phyloP scores from a whole-genome alignment of 2,888 invertebrate genomes.

The Coenonympha arcania region DNA sequence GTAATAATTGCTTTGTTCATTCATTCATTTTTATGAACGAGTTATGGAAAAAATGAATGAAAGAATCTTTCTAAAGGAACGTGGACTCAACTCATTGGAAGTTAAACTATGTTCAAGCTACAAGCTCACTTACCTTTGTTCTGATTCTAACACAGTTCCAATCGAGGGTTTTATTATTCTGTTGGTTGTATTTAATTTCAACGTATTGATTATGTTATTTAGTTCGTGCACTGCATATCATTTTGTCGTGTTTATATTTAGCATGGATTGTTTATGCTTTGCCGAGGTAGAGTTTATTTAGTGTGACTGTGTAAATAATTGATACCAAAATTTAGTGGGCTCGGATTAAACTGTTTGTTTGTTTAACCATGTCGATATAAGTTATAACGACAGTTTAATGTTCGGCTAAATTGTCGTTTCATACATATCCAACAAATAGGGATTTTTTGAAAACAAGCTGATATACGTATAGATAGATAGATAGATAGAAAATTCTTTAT shows the following conservation, averaged over 20 bases:
- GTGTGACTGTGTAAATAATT: background rate
- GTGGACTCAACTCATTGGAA: background rate
- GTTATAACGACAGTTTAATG: no score
- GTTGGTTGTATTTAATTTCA: conserved; percentile 2
- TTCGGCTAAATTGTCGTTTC: no score
- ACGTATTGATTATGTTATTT: background rate
- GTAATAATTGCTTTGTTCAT: no score
- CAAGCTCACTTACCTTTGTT: background rate
- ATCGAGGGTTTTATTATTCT: background rate
- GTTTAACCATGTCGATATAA: background rate
- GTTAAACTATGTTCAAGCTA: background rate
- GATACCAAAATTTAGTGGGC: background rate
- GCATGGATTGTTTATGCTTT: background rate
- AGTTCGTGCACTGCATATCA: background rate
- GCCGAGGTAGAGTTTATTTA: background rate
- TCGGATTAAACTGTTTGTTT: background rate
- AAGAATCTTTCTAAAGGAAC: no score
- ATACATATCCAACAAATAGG: no score
- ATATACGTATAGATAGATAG: no score
- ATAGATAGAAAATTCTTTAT: no score
- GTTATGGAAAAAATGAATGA: no score
- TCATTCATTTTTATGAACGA: no score
- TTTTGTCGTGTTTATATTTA: background rate
- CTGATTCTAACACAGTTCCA: background rate
- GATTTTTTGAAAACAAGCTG: no score